phyloP scores from a whole-genome alignment of 2,888 invertebrate genomes.

The Ectropis crepuscularia region DNA sequence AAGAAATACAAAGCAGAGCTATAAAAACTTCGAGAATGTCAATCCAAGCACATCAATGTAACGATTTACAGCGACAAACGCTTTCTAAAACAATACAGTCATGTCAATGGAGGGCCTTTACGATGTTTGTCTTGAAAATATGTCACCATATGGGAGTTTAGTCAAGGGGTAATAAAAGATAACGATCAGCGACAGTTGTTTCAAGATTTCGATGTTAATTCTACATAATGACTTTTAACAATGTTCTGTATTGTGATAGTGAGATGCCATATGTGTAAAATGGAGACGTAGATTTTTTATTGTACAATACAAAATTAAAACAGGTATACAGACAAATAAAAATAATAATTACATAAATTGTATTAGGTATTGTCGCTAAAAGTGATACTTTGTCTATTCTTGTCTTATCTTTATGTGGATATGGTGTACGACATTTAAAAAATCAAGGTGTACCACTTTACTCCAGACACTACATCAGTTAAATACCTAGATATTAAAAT shows the following conservation, averaged over 20 bases:
- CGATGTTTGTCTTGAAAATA: conserved; percentile 41
- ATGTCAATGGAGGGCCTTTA: conserved; percentile 38
- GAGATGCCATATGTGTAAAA: background rate
- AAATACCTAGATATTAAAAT: no score
- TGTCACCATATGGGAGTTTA: conserved; percentile 67
- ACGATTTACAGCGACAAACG: conserved; percentile 26
- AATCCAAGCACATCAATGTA: conserved; percentile 18
- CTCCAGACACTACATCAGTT: no score
- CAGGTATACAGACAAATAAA: no score
- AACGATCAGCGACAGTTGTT: conserved; percentile 69
- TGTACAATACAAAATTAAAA: no score
- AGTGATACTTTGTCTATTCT: no score
- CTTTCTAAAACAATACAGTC: conserved; percentile 44
- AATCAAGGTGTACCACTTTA: no score
- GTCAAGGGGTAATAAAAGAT: conserved; percentile 60
- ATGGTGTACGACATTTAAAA: no score
- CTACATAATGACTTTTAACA: conserved; percentile 33
- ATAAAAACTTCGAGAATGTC: conserved; percentile 16
- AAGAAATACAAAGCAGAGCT: background rate
- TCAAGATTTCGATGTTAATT: conserved; percentile 41
- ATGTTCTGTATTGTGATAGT: conserved; percentile 23
- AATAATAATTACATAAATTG: no score
- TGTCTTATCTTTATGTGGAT: no score
- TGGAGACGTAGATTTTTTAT: background rate
- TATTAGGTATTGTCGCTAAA: no score